Evolutionary conservation across 2,888 invertebrate species (phyloP), one percentile per base, ranked within the genome.

Genomic region (Heliothis peltigera): DNA sequence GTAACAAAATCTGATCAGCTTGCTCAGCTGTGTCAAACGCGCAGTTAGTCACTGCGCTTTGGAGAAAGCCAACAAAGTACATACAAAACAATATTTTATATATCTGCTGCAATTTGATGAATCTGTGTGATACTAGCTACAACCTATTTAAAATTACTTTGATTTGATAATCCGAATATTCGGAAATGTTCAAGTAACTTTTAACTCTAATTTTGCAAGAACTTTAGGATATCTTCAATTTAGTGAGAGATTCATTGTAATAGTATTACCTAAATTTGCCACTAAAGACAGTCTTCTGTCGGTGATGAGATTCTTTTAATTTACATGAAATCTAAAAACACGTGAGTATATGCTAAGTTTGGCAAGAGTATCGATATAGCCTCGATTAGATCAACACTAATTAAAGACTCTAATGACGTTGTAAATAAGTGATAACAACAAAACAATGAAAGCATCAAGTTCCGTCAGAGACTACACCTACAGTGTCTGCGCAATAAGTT

Each of bases 361-460:
- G 90, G 89, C 89, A 89, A 90, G 89, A 89, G 82, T 84, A 81
- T 84, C 76, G 82, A 82, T 86, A 84, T 82, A 86, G 84, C 86
- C 85, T 86, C 83, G 71, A 81, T 84, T 65, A 77, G 79, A 80
- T 79, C 79, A 77, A 78, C 69, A 75, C 77, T 71, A 80, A 75
- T 74, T 67, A 68, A 53, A 65, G 53, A 73, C 73, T 61, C 46
- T 59, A 70, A 61, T 67, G 69, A 70, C 58, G 56, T 69, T 64
- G 70, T 72, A 80, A 71, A 79, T 62, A 67, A 73, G 71, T 71
- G 81, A 78, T 79, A 75, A 81, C 70, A 75, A 81, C 70, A 83
- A 80, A 81, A 79, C 81, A 81, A 79, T 80, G 86, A 82, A 84
- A 83, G 79, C 82, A 79, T 77, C 70, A 77, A 81, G 76, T 79